A percentile compares a stretch with the other conserved stretches of the same genome.
These are phyloP conservation scores for Corythaeola cristata DNA, from an alignment of 2,113 vertebrate species.

Conservation along the genomic window DNA sequence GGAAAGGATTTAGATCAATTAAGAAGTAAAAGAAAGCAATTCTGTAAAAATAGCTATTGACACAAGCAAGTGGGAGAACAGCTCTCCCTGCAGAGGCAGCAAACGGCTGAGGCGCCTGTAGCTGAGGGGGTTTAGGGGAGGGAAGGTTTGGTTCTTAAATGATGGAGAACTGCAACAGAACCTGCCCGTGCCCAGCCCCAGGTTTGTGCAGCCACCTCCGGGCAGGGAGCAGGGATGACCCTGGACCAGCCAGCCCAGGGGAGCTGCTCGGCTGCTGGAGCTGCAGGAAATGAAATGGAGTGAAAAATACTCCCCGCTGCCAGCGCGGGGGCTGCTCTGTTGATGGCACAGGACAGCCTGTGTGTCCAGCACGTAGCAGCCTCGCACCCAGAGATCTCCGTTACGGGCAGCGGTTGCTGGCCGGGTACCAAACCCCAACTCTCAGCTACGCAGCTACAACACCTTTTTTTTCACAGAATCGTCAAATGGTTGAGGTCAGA, in stretches of 20 bases:
- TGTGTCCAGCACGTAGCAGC: neutral
- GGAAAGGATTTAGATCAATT: constrained; percentile 74
- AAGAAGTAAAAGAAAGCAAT: constrained; percentile 56
- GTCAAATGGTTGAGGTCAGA: neutral
- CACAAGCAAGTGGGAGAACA: neutral
- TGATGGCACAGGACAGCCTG: neutral
- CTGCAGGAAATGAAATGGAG: neutral
- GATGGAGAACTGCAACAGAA: neutral
- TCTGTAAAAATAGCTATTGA: constrained; percentile 57
- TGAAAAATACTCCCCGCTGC: neutral
- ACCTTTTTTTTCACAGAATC: neutral
- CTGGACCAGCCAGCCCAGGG: fast-evolving
- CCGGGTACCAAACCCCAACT: neutral
- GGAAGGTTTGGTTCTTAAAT: neutral
- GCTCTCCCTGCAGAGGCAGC: neutral
- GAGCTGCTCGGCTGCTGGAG: neutral
- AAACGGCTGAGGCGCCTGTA: neutral
- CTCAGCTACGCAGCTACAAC: neutral
- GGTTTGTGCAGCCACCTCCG: fast-evolving
- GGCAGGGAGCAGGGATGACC: neutral
- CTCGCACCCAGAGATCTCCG: fast-evolving
- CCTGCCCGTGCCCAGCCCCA: neutral
- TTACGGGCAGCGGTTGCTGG: neutral
- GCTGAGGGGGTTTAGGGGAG: neutral
- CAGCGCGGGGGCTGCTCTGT: fast-evolving